These are phyloP conservation scores for Elanoides forficatus DNA, from an alignment of 2,113 vertebrate species.

Conservation along the genomic window DNA sequence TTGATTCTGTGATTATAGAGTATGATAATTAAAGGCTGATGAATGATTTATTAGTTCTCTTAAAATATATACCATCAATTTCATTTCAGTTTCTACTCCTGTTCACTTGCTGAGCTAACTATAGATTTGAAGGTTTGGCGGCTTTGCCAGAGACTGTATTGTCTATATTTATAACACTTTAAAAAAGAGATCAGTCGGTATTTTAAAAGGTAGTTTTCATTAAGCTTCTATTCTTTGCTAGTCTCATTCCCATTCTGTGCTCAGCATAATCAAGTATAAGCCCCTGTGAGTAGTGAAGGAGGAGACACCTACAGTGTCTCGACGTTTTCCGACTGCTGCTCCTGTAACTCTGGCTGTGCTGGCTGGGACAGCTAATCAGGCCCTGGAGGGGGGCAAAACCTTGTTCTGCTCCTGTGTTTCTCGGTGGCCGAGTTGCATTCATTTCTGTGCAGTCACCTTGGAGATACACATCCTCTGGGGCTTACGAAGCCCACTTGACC, in stretches of 20 bases:
- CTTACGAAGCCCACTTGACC: accelerated
- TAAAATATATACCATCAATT: conserved; percentile 22
- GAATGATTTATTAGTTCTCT: conserved; percentile 58
- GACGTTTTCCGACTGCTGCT: neutral
- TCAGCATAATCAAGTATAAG: neutral
- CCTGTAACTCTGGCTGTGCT: neutral
- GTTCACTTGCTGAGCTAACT: conserved; percentile 22
- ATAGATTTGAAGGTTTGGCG: neutral
- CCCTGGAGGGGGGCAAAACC: neutral
- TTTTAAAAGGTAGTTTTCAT: conserved; percentile 13
- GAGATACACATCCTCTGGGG: accelerated
- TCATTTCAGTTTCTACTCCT: neutral
- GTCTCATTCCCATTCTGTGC: neutral
- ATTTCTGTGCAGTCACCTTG: neutral
- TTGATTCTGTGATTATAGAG: conserved; percentile 58
- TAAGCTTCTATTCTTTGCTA: neutral
- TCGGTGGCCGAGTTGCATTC: neutral
- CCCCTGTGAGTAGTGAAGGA: neutral
- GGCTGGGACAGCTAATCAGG: neutral
- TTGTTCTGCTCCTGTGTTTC: neutral
- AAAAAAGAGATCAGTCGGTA: neutral
- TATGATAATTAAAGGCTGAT: conserved; percentile 49
- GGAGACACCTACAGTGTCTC: neutral
- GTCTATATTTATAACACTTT: conserved; percentile 7
- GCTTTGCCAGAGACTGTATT: neutral